A percentile compares a stretch with the other conserved stretches of the same genome.
phyloP scores from a whole-genome alignment of 2,888 invertebrate genomes.

The Thecophora atra region DNA sequence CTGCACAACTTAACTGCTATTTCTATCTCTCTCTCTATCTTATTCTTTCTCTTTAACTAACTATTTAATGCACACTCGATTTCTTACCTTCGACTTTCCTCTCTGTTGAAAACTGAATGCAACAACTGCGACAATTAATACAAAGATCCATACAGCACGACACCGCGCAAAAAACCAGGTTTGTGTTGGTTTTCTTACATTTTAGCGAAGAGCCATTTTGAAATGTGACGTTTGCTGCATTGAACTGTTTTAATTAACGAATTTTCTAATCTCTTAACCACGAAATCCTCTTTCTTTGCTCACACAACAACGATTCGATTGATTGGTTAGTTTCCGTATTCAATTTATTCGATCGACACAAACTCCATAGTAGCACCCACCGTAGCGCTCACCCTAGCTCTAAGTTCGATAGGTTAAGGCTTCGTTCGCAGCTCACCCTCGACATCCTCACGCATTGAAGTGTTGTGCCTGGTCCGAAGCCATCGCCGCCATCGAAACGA shows the following conservation, averaged over 20 bases:
- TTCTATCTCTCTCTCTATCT: neutral
- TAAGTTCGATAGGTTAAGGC: conserved; percentile 41
- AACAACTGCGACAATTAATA: conserved; percentile 42
- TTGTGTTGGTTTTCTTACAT: conserved; percentile 49
- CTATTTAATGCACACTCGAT: conserved; percentile 53
- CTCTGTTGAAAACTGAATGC: conserved; percentile 37
- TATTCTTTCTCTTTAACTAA: conserved; percentile 11
- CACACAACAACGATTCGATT: conserved; percentile 16
- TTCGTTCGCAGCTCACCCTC: conserved; percentile 6
- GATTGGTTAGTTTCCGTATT: conserved; percentile 17
- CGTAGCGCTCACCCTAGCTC: conserved; percentile 33
- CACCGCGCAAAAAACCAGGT: conserved; percentile 62
- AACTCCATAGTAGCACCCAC: conserved; percentile 4
- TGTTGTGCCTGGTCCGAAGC: conserved; percentile 16
- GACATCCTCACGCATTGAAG: conserved; percentile 47
- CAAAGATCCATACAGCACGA: conserved; percentile 63
- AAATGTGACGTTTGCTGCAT: neutral
- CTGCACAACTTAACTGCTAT: too few species aligned
- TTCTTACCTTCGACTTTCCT: conserved; percentile 30
- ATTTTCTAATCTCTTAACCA: conserved; percentile 14
- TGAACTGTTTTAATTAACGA: conserved; percentile 9
- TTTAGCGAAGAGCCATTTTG: neutral
- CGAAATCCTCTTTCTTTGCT: conserved; percentile 20
- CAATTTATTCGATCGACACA: conserved; percentile 8
- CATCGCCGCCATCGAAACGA: neutral